phyloP scores from a whole-genome alignment of 2,113 vertebrate genomes.

The Madoqua kirkii region DNA sequence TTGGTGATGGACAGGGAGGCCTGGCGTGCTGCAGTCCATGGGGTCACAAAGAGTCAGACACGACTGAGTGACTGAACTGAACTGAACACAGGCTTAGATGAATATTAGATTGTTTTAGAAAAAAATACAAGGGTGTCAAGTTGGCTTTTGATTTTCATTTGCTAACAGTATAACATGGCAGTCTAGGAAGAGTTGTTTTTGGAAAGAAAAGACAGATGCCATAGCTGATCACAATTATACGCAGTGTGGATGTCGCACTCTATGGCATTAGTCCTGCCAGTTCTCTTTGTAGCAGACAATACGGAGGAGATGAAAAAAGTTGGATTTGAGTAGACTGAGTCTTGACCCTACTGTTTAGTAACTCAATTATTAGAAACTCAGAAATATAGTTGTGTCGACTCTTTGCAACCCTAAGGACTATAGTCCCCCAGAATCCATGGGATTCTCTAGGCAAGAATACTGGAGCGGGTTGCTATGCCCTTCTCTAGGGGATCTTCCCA shows the following conservation, averaged over 20 bases:
- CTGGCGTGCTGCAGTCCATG: neutral
- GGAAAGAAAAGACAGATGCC: neutral
- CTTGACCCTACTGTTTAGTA: neutral
- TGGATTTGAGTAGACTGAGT: neutral
- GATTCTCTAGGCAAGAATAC: neutral
- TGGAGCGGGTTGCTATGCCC: neutral
- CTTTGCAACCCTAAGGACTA: neutral
- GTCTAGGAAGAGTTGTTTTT: neutral
- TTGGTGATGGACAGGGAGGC: neutral
- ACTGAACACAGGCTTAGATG: neutral
- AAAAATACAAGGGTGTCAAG: neutral
- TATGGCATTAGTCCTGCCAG: neutral
- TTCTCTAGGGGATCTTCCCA: neutral
- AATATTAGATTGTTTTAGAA: neutral
- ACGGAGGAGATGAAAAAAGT: neutral
- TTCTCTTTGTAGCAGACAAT: neutral
- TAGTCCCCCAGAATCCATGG: neutral
- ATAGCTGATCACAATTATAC: neutral
- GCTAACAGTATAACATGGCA: neutral
- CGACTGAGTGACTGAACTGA: neutral
- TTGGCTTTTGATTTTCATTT: conserved; percentile 13
- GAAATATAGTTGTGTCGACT: neutral
- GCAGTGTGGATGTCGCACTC: neutral
- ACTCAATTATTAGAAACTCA: neutral
- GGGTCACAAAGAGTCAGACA: neutral